These are phyloP conservation scores for Hetaerina titia DNA, from an alignment of 2,888 invertebrate species.

Conservation along the genomic window DNA sequence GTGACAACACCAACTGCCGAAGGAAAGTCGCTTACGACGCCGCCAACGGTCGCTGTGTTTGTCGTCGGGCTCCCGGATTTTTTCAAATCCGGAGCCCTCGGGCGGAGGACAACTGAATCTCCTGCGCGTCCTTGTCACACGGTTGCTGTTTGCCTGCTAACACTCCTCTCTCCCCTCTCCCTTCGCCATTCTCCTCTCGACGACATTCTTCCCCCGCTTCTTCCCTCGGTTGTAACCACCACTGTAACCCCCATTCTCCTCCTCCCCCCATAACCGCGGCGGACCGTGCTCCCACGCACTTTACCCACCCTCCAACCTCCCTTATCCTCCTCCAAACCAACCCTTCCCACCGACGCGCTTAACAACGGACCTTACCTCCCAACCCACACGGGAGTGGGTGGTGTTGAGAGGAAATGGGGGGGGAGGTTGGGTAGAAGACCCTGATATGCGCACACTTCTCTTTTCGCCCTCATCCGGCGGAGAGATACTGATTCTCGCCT, in stretches of 20 bases:
- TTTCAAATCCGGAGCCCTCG: constrained; percentile 1
- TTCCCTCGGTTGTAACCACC: not conserved
- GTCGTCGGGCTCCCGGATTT: constrained; percentile 18
- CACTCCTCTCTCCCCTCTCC: not conserved
- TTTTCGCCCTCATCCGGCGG: not conserved
- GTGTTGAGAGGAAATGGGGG: too few species aligned
- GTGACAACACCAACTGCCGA: constrained; percentile 50
- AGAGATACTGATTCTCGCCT: not conserved
- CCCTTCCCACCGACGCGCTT: too few species aligned
- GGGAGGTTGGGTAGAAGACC: too few species aligned
- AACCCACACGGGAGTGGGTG: too few species aligned
- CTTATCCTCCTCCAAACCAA: not conserved
- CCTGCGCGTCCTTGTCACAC: not conserved
- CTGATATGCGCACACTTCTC: too few species aligned
- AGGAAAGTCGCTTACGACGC: constrained; percentile 12
- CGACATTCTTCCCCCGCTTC: not conserved
- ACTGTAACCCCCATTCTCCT: not conserved
- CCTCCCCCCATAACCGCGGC: not conserved
- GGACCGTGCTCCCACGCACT: not conserved
- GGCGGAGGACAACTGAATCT: not conserved
- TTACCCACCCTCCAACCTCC: not conserved
- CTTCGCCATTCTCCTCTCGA: not conserved
- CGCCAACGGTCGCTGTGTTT: constrained; percentile 29
- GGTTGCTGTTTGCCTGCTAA: not conserved
- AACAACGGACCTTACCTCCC: too few species aligned